Conservation (phyloP, 2,797 vertebrate genomes). For the Momotus momota region DNA sequence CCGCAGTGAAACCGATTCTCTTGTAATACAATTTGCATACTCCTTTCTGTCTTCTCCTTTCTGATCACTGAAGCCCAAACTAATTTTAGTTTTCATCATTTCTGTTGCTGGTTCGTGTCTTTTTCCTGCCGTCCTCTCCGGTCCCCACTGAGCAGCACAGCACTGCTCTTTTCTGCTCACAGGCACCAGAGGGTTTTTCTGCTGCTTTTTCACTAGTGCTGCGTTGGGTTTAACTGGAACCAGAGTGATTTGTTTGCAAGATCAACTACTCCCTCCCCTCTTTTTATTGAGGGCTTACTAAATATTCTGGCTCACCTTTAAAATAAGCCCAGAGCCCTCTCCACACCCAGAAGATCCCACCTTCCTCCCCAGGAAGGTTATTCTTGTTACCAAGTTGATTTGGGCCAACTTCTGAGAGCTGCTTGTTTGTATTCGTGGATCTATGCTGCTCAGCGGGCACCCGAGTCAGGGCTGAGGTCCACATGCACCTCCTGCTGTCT, state of each 20-base stretch:
- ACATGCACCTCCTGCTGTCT: neutral
- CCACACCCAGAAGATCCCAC: neutral
- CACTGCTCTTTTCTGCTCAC: neutral
- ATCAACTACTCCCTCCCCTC: neutral
- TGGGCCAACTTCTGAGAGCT: neutral
- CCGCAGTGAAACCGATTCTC: neutral
- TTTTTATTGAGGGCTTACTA: neutral
- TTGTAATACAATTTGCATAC: neutral
- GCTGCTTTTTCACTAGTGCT: neutral
- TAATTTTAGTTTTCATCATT: neutral
- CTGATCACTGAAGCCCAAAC: neutral
- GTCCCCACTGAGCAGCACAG: neutral
- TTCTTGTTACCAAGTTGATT: neutral
- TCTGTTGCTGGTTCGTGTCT: neutral
- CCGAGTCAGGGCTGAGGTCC: neutral
- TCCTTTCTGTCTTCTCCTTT: neutral
- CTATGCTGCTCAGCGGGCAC: neutral
- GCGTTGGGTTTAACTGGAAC: neutral
- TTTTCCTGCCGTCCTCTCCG: neutral
- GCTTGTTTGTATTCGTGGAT: neutral
- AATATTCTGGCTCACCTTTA: neutral
- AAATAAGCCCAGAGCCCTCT: neutral
- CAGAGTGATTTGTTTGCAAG: neutral
- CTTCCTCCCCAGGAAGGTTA: neutral
- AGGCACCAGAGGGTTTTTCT: neutral